phyloP scores from a whole-genome alignment of 2,113 vertebrate species.

The Engraulis encrasicolus region DNA sequence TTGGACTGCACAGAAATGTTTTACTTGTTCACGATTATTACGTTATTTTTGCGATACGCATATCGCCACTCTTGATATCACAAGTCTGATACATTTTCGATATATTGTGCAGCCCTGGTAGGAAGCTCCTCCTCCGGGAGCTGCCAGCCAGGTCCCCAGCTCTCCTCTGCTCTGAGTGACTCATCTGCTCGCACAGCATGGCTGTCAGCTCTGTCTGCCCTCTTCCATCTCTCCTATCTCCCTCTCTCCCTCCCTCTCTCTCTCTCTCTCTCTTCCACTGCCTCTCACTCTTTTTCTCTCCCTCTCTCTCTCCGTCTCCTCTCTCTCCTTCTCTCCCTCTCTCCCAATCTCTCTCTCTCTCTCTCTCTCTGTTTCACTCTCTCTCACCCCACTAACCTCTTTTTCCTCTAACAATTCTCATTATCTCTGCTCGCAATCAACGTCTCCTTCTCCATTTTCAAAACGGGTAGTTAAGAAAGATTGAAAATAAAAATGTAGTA shows the following conservation, averaged over 20 bases:
- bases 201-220: slow-evolving; percentile 23
- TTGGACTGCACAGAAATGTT: no score
- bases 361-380: no score
- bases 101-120: no score
- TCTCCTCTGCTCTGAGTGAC: slow-evolving; percentile 40
- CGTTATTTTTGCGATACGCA: no score
- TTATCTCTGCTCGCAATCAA: background rate
- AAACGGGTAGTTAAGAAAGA: background rate
- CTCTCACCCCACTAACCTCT: background rate
- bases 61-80: no score
- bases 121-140: slow-evolving; percentile 24
- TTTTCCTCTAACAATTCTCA: background rate
- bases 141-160: no score
- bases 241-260: background rate
- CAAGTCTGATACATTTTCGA: no score
- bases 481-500: background rate
- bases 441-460: background rate
- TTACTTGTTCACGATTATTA: no score
- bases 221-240: slow-evolving; percentile 28
- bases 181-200: slow-evolving; percentile 33
- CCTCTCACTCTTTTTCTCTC: slow-evolving; percentile 2
- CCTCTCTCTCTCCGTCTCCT: slow-evolving; percentile 12
- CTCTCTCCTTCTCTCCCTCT: background rate
- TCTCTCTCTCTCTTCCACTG: slow-evolving; percentile 39
- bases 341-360: background rate